Evolutionary conservation across 2,888 invertebrate species (phyloP), one percentile per base, ranked within the genome.

Genomic region (Perithous albicinctus): DNA sequence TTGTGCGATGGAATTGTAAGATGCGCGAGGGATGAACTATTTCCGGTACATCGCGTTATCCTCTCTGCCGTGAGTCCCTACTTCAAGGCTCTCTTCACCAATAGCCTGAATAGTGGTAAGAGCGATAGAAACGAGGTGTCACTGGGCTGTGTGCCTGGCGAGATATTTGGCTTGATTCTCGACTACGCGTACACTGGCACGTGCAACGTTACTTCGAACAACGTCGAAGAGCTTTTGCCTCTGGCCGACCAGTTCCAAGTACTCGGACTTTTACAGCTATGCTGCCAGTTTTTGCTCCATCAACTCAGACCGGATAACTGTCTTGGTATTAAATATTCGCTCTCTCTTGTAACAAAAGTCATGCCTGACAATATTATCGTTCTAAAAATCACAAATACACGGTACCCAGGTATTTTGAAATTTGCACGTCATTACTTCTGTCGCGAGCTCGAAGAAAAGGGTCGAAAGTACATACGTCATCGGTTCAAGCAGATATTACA

Each of bases 171-270:
- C 74, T 93, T 94, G 48, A 95, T 97, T 79, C 94, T 97, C 73
- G 96, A 96, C 88, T 97, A 95, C 89, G 96, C 96, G 0, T 97
- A 97, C 89, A 96, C 96, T 2, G 96, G 96, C 48, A 93, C 93
- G 18, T 96, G 96, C 88, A 90, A 92, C 73, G 94, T 97, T 46
- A 95, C 94, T 3, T 93, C 94, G 46, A 94, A 95, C 32, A 97
- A 96, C 89, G 96, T 97, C 4, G 95, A 96, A 91, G 93, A 94
- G 83, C 93, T 97, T 46, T 92, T 97, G 64, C 95, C 95, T 0
- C 94, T 95, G 80, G 96, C 96, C 1, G 96, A 97, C 90, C 95
- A 95, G 86, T 96, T 96, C 88, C 96, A 96, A 88, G 95, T 97
- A 6, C 93, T 96, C 12, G 96, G 95, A n/a, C 94, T 96, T 18